These are phyloP conservation scores for Chironomus tepperi DNA, from an alignment of 1,140 invertebrate species.

Conservation along the genomic window DNA sequence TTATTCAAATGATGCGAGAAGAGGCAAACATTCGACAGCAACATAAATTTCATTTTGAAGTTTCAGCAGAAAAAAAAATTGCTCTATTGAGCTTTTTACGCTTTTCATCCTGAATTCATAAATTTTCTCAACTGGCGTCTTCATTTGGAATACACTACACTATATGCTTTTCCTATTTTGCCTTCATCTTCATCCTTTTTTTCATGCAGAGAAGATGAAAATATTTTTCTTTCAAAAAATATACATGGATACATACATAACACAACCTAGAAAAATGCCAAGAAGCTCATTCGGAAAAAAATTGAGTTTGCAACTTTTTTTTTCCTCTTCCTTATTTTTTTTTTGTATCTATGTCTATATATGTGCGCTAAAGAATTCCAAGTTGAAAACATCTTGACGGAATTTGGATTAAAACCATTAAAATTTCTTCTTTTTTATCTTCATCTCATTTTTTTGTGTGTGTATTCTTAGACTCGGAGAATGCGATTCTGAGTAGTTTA, in stretches of 20 bases:
- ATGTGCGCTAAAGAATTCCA: not conserved
- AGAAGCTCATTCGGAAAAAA: constrained; percentile 3
- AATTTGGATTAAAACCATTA: constrained; percentile 14
- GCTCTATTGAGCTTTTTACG: constrained; percentile 21
- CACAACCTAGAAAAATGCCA: constrained; percentile 10
- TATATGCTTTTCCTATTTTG: not conserved
- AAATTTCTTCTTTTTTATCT: not conserved
- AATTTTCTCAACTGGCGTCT: constrained; percentile 19
- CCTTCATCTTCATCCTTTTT: too few relatives aligned
- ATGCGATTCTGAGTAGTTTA: too few relatives aligned
- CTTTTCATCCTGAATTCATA: constrained; percentile 21
- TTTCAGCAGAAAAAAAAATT: constrained; percentile 20
- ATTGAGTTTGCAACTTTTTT: constrained; percentile 17
- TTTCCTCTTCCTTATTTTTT: not conserved
- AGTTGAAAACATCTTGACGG: constrained; percentile 12
- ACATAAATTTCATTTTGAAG: not conserved
- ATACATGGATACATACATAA: not conserved
- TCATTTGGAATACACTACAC: not conserved
- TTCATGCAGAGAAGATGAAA: not conserved
- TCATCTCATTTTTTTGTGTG: too few relatives aligned
- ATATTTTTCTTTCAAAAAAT: not conserved
- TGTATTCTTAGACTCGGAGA: too few relatives aligned
- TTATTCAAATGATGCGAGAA: not conserved
- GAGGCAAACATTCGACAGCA: not conserved
- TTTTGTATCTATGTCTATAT: not conserved